Base-by-base conservation (phyloP, 2,888 invertebrate species). In the Cosmopolites sordidus region DNA sequence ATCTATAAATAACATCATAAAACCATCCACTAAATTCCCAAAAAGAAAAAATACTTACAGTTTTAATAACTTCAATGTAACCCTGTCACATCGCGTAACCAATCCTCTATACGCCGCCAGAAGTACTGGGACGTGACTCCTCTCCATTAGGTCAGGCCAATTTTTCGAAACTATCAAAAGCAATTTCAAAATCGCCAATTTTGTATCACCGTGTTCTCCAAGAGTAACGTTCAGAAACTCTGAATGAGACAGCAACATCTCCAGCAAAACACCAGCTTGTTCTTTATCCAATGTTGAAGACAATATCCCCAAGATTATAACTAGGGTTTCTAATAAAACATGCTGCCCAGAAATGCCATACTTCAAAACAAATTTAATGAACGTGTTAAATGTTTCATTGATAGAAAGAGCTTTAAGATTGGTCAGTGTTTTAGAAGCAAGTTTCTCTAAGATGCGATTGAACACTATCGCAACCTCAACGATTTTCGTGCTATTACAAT, bases 41-140 rank as follows among this genome's bases (percentile, higher is more conserved):
- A 9, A 33, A 33, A 33, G 11, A 9, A 33, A 11, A 5, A 27
- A 83, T 76, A 46, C 83, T 83, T 66, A 82, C 81, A 54, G 74
- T 75, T 74, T 92, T 87, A 73, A 88, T 58, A 91, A 77, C 44
- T 81, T 75, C 54, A 88, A 73, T 43, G 90, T 78, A 17, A 83
- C 77, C 60, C 86, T 83, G 72, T 94, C 93, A 48, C 83, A 79
- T 8, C 77, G 74, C 41, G 78, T 79, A 38, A 87, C 76, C 0
- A 87, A 85, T 0, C 87, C 92, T 59, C 81, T 82, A 66, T 92
- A 94, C 0, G 90, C 82, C 8, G 89, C 85, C 52, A 93, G 75
- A 60, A 87, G 82, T 0, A 91, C 78, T 0, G 90, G 86, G 48
- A 92, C 78, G 62, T 92, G 90, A 47, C 78, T 78, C 1, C 79